Evolutionary conservation across 2,888 invertebrate genomes (phyloP).

Genomic region (Trissolcus brochymenae): DNA sequence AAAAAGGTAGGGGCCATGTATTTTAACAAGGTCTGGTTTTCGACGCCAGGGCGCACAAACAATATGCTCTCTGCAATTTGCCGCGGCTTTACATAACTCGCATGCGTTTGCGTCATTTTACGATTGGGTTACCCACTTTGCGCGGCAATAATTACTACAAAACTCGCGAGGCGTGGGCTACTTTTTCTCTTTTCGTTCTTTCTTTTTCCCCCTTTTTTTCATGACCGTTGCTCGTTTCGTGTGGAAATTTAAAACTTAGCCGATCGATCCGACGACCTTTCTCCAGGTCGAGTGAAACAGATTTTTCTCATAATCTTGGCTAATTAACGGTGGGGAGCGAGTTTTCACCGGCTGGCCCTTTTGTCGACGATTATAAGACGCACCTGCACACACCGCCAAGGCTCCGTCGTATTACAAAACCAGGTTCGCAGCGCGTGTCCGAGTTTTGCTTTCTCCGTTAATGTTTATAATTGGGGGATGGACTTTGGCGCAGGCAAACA

Average conservation of each 20-base stretch:
- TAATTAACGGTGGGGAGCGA: slow-evolving; percentile 64
- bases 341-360: background rate
- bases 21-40: slow-evolving; percentile 10
- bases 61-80: slow-evolving; percentile 32
- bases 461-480: background rate
- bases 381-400: background rate
- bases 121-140: slow-evolving; percentile 53
- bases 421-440: background rate
- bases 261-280: slow-evolving; percentile 60
- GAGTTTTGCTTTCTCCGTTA: background rate
- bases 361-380: background rate
- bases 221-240: slow-evolving; percentile 38
- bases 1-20: background rate
- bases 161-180: slow-evolving; percentile 33
- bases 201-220: background rate
- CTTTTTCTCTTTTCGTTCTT: slow-evolving; percentile 21
- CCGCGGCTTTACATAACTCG: slow-evolving; percentile 36
- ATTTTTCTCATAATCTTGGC: slow-evolving; percentile 66
- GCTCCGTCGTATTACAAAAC: background rate
- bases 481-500: background rate
- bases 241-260: slow-evolving; percentile 55
- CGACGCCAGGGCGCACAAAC: background rate
- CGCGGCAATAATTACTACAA: slow-evolving; percentile 50
- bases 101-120: slow-evolving; percentile 49
- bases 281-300: slow-evolving; percentile 10